A percentile compares a stretch with the other conserved stretches of the same genome.
phyloP scores from a whole-genome alignment of 2,797 vertebrate genomes.

The Parambassis ranga region DNA sequence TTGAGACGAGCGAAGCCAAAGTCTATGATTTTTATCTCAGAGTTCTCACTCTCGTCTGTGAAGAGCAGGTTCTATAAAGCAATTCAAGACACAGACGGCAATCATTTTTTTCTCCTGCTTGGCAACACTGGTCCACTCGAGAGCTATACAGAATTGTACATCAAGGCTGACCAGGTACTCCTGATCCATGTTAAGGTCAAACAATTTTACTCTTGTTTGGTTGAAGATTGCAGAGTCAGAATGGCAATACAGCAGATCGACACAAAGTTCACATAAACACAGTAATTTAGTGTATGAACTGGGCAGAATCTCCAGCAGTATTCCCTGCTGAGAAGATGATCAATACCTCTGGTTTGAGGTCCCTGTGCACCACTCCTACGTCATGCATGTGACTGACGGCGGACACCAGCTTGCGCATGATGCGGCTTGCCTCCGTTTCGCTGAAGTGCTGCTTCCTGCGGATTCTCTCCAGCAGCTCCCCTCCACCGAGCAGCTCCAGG shows the following conservation, averaged over 20 bases:
- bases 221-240: constrained; percentile 50
- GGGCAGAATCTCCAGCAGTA: background rate
- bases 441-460: constrained; percentile 95
- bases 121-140: constrained; percentile 32
- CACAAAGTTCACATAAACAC: constrained; percentile 52
- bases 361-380: constrained; percentile 95
- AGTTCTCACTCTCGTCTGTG: constrained; percentile 94
- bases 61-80: constrained; percentile 92
- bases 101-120: constrained; percentile 56
- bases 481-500: constrained; percentile 93
- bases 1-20: constrained; percentile 98
- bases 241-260: constrained; percentile 18
- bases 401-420: constrained; percentile 95
- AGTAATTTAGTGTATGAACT: constrained; percentile 35
- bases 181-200: constrained; percentile 50
- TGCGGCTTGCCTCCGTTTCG: constrained; percentile 95
- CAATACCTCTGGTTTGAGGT: constrained; percentile 96
- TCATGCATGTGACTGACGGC: constrained; percentile 99
- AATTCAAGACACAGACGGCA: constrained; percentile 58
- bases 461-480: constrained; percentile 95
- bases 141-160: constrained; percentile 53
- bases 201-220: constrained; percentile 49
- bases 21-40: constrained; percentile 99
- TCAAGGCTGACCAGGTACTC: constrained; percentile 46
- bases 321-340: background rate